Conservation (phyloP, 1,140 invertebrate species). For the Drosophila grimshawi region DNA sequence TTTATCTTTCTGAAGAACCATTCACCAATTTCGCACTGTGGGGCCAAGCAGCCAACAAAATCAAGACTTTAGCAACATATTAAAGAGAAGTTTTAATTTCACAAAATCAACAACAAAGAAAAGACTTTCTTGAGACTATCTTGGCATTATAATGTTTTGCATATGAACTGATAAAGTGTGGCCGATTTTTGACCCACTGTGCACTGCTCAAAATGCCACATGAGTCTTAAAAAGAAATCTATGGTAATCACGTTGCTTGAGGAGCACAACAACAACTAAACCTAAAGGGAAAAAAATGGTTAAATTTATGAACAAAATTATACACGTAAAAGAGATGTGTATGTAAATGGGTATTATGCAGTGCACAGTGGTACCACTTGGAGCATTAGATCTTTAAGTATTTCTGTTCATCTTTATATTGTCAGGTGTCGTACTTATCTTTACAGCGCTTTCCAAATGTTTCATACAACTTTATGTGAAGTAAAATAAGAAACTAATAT, state of each 20-base stretch:
- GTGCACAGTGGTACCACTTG: conserved; percentile 22
- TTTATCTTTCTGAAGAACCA: not conserved
- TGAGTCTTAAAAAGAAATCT: not conserved
- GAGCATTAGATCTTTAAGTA: no score
- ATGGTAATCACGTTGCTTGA: not conserved
- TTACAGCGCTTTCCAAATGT: no score
- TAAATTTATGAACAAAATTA: conserved; percentile 20
- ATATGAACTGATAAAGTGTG: not conserved
- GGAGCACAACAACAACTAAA: conserved; percentile 2
- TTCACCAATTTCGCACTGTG: conserved; percentile 27
- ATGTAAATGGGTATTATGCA: conserved; percentile 12
- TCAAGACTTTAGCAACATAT: not conserved
- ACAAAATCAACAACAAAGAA: not conserved
- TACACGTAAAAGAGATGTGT: no score
- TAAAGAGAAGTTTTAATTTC: not conserved
- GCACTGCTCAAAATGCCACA: not conserved
- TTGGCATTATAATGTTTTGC: not conserved
- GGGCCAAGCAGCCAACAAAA: not conserved
- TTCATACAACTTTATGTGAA: no score
- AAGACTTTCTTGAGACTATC: not conserved
- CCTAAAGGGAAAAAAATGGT: conserved; percentile 10
- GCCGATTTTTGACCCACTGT: conserved; percentile 12
- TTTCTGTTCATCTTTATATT: no score
- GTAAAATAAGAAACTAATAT: no score
- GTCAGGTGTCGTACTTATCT: no score